Evolutionary conservation across 2,113 vertebrate genomes (phyloP).

Genomic region (Budorcas taxicolor): DNA sequence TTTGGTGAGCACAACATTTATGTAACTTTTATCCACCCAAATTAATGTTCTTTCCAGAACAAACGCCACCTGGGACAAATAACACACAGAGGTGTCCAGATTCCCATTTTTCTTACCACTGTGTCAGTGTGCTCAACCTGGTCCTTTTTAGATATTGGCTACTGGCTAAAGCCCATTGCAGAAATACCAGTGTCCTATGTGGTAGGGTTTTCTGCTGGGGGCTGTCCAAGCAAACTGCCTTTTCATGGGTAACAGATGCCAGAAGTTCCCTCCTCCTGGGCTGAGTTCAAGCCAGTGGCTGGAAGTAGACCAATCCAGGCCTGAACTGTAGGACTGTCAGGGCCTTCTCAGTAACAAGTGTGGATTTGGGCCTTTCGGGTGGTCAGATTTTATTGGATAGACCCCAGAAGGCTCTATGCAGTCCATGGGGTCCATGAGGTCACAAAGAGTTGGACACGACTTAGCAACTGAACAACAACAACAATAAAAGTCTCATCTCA

Average conservation of each 20-base stretch:
- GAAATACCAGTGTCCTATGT: background rate
- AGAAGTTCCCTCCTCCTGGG: background rate
- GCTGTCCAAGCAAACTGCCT: background rate
- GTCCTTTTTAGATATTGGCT: background rate
- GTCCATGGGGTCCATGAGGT: background rate
- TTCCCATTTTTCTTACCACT: background rate
- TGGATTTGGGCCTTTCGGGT: background rate
- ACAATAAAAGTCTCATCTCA: background rate
- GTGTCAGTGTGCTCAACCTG: background rate
- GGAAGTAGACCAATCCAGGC: background rate
- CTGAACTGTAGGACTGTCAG: background rate
- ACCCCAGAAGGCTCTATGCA: background rate
- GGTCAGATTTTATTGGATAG: background rate
- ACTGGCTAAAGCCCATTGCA: background rate
- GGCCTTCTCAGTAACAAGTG: background rate
- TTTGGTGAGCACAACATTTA: slow-evolving; percentile 21
- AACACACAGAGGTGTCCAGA: background rate
- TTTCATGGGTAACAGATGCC: background rate
- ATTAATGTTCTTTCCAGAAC: slow-evolving; percentile 37
- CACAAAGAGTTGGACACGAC: background rate
- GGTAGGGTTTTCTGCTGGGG: background rate
- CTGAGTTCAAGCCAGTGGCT: background rate
- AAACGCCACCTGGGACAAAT: background rate
- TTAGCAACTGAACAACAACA: background rate
- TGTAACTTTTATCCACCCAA: background rate